Evolutionary conservation across 2,888 invertebrate genomes (phyloP).

Genomic region (Willowsia nigromaculata): DNA sequence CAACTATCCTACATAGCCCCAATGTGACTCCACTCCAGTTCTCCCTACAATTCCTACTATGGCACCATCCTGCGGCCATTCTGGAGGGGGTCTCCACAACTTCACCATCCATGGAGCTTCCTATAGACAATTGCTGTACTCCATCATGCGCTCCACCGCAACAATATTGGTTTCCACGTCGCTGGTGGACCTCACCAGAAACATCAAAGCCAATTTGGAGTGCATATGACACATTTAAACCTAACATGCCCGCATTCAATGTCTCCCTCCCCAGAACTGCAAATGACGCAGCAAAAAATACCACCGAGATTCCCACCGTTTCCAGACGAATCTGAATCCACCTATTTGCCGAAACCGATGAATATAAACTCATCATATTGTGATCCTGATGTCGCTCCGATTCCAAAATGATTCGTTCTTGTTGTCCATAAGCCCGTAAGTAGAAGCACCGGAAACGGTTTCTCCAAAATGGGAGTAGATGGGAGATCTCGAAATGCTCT

Average conservation of each 20-base stretch:
- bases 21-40: too few species aligned
- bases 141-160: conserved; percentile 82
- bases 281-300: conserved; percentile 96
- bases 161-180: conserved; percentile 83
- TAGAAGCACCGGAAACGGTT: conserved; percentile 81
- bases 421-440: conserved; percentile 79
- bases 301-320: conserved; percentile 94
- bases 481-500: conserved; percentile 83
- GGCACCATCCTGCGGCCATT: conserved; percentile 79
- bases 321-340: conserved; percentile 92
- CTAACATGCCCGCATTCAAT: conserved; percentile 89
- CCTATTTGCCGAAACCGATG: conserved; percentile 75
- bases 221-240: conserved; percentile 93
- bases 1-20: too few species aligned
- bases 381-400: conserved; percentile 82
- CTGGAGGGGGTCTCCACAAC: neutral
- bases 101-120: conserved; percentile 79
- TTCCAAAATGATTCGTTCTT: conserved; percentile 80
- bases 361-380: conserved; percentile 80
- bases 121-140: conserved; percentile 89
- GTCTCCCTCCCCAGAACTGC: conserved; percentile 90
- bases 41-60: too few species aligned
- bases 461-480: conserved; percentile 83
- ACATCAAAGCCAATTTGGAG: conserved; percentile 82
- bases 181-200: conserved; percentile 82